These are phyloP conservation scores for Penaeus chinensis DNA, from an alignment of 1,140 invertebrate species.

Conservation along the genomic window DNA sequence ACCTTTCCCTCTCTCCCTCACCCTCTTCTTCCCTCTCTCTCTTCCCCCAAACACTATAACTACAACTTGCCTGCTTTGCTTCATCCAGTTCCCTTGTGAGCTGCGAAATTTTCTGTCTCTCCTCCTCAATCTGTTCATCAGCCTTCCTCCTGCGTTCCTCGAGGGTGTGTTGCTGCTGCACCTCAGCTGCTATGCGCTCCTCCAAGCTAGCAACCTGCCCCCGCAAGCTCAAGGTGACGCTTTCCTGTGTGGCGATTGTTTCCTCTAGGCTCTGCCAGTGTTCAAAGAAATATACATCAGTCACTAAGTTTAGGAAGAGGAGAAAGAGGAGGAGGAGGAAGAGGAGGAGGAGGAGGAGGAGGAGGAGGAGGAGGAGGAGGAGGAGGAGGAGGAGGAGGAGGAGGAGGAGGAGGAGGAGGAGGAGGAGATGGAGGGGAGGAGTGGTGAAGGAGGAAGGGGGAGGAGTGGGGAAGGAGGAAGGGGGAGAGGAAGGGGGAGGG, in stretches of 20 bases:
- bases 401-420: too few relatives aligned
- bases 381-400: too few relatives aligned
- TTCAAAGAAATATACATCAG: neutral
- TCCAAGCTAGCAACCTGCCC: slow-evolving; percentile 46
- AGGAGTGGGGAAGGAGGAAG: too few relatives aligned
- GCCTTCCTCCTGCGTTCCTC: slow-evolving; percentile 40
- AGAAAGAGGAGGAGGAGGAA: too few relatives aligned
- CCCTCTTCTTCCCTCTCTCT: neutral
- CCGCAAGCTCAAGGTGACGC: slow-evolving; percentile 30
- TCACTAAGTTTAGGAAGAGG: neutral
- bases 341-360: too few relatives aligned
- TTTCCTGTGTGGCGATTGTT: slow-evolving; percentile 38
- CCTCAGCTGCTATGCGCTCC: slow-evolving; percentile 39
- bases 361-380: too few relatives aligned
- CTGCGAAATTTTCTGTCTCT: slow-evolving; percentile 33
- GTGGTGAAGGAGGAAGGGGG: too few relatives aligned
- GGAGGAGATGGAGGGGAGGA: too few relatives aligned
- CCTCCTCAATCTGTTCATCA: slow-evolving; percentile 50
- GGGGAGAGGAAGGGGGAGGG: too few relatives aligned
- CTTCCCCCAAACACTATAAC: neutral
- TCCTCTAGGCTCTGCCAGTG: slow-evolving; percentile 45
- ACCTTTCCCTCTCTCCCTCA: neutral
- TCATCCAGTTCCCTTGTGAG: slow-evolving; percentile 49
- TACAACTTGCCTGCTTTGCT: slow-evolving; percentile 36
- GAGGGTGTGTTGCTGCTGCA: slow-evolving; percentile 20